Evolutionary conservation across 2,797 vertebrate species (phyloP).

Genomic region (Galagoides demidoff): DNA sequence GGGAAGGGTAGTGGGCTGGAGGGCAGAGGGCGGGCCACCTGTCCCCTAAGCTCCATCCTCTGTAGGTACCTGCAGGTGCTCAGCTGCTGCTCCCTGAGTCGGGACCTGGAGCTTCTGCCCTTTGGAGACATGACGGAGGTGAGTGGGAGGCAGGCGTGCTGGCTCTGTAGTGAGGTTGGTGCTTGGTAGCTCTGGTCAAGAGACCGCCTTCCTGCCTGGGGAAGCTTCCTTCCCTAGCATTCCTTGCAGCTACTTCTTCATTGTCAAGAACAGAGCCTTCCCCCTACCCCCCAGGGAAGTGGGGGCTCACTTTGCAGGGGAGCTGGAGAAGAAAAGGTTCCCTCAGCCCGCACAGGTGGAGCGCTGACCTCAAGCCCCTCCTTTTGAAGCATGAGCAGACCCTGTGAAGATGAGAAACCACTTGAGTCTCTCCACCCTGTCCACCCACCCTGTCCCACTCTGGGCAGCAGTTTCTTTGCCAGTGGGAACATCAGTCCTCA

Average conservation of each 20-base stretch:
- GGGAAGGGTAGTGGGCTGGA: neutral
- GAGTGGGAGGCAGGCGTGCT: fast-evolving
- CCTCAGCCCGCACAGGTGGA: neutral
- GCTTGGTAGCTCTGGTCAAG: no score
- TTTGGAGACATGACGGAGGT: constrained; percentile 69
- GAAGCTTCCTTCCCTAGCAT: neutral
- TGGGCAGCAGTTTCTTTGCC: neutral
- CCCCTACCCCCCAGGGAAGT: neutral
- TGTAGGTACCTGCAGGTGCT: constrained; percentile 59
- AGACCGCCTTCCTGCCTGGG: neutral
- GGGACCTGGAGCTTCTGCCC: constrained; percentile 55
- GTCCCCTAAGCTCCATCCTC: neutral
- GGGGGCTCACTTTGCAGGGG: neutral
- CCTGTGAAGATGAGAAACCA: neutral
- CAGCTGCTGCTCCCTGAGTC: constrained; percentile 38
- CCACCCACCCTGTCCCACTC: neutral
- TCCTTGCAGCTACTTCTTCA: neutral
- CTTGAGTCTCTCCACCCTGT: no score
- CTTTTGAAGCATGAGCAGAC: neutral
- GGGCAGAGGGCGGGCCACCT: fast-evolving
- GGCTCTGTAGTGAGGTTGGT: neutral
- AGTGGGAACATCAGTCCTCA: neutral
- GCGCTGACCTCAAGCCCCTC: neutral
- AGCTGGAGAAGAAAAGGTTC: neutral
- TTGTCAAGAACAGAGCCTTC: neutral